Evolutionary conservation across 2,888 invertebrate genomes (phyloP).

Genomic region (Bembecia ichneumoniformis): DNA sequence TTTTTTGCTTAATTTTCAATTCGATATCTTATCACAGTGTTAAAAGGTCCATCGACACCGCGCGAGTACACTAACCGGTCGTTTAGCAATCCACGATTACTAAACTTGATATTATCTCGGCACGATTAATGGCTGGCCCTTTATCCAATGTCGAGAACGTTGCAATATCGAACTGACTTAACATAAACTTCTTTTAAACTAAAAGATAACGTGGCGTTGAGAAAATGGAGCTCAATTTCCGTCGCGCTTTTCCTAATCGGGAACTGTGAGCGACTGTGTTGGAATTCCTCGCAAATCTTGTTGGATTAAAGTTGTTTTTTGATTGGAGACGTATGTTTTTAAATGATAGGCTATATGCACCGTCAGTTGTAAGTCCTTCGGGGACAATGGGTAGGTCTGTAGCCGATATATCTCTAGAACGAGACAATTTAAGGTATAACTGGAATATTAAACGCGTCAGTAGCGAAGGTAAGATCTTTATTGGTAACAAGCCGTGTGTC

Average conservation of each 20-base stretch:
- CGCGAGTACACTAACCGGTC: conserved; percentile 43
- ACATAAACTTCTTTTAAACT: background rate
- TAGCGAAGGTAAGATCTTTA: conserved; percentile 8
- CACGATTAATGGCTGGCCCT: conserved; percentile 62
- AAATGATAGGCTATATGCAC: conserved; percentile 41
- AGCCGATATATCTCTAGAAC: conserved; percentile 57
- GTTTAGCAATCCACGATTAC: conserved; percentile 65
- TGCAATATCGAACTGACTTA: conserved; percentile 13
- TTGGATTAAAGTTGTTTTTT: conserved; percentile 16
- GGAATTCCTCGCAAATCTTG: conserved; percentile 9
- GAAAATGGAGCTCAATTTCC: background rate
- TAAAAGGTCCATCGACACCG: conserved; percentile 11
- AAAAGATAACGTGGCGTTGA: background rate
- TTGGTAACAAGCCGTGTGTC: background rate
- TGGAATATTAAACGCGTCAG: conserved; percentile 52
- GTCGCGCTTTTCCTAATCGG: background rate
- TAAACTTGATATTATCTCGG: conserved; percentile 57
- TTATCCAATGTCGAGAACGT: conserved; percentile 56
- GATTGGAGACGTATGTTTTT: conserved; percentile 6
- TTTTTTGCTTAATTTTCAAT: conserved; percentile 11
- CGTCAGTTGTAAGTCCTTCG: conserved; percentile 56
- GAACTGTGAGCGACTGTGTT: background rate
- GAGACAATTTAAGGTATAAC: conserved; percentile 63
- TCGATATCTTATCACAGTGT: conserved; percentile 7
- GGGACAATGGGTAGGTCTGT: conserved; percentile 63